Evolutionary conservation across 2,113 vertebrate genomes (phyloP).

Genomic region (Crotophaga sulcirostris): DNA sequence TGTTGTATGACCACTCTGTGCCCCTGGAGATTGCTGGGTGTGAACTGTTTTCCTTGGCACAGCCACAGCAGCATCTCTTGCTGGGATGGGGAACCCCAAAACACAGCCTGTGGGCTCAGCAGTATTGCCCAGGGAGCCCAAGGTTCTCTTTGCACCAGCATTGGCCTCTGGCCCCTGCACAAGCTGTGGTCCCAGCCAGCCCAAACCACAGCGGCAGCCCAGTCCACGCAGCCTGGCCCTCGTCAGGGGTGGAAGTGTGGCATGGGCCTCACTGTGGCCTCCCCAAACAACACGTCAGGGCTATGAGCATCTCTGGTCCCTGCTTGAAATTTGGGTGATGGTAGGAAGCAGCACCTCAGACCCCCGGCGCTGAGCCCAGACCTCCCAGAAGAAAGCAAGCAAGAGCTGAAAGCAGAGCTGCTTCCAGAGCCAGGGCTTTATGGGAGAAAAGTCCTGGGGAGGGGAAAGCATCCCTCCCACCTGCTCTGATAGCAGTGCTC

Average conservation of each 20-base stretch:
- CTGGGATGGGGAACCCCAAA: background rate
- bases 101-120: background rate
- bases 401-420: background rate
- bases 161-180: background rate
- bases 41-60: background rate
- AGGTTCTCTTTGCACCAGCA: background rate
- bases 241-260: fast-evolving
- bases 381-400: background rate
- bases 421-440: background rate
- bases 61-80: background rate
- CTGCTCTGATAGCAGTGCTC: background rate
- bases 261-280: background rate
- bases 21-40: background rate
- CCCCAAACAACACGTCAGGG: background rate
- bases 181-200: background rate
- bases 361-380: fast-evolving
- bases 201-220: background rate
- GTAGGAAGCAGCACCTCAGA: background rate
- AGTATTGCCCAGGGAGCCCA: background rate
- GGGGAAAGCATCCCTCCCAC: background rate
- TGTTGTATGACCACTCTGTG: background rate
- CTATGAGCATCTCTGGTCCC: background rate
- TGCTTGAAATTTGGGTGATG: background rate
- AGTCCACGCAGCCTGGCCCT: background rate
- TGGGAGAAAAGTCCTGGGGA: background rate